Base-by-base conservation (phyloP, 2,888 invertebrate genomes). In the Troglohyphantes excavatus region DNA sequence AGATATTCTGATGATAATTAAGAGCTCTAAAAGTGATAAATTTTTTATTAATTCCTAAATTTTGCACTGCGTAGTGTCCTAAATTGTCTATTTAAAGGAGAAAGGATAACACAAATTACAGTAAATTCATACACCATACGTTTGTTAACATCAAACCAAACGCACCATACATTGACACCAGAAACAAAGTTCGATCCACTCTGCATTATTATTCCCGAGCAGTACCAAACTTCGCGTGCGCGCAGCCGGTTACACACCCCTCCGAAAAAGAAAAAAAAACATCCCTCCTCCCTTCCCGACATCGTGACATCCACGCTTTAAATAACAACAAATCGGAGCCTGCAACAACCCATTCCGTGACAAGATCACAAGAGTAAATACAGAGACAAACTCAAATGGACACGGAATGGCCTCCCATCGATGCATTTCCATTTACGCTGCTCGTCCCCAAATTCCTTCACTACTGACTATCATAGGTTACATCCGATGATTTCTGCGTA, bases 341-440 rank as follows among this genome's bases (percentile, higher is more conserved):
- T n/a, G 5, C n/a, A 17, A 53, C 39, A 11, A 53, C 53, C 5
- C 5, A 53, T 53, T 53, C n/a, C 53, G 53, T 53, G 53, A 53
- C 53, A 53, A 53, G 53, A 53, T 33, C 33, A 33, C 39, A 53
- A 53, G 17, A 53, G 53, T 53, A 53, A 53, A 53, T 53, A 53
- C 53, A 53, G 13, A 17, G 53, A 53, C 53, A 53, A n/a, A 53
- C n/a, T 5, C n/a, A n/a, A 53, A 53, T 17, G n/a, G 53, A 1
- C 53, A 53, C 53, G 53, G 39, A 39, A 39, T 39, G 13, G n/a
- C 53, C 5, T 13, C 5, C 53, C 53, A n/a, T 53, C 53, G n/a
- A 53, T n/a, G 17, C 53, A 6, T 53, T 53, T 53, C n/a, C 17
- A 53, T n/a, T 13, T 5, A 5, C n/a, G 13, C 7, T 39, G 39